A percentile compares a stretch with the other conserved stretches of the same genome.
Evolutionary conservation across 2,113 vertebrate species (phyloP).

Genomic region (Tursiops truncatus): DNA sequence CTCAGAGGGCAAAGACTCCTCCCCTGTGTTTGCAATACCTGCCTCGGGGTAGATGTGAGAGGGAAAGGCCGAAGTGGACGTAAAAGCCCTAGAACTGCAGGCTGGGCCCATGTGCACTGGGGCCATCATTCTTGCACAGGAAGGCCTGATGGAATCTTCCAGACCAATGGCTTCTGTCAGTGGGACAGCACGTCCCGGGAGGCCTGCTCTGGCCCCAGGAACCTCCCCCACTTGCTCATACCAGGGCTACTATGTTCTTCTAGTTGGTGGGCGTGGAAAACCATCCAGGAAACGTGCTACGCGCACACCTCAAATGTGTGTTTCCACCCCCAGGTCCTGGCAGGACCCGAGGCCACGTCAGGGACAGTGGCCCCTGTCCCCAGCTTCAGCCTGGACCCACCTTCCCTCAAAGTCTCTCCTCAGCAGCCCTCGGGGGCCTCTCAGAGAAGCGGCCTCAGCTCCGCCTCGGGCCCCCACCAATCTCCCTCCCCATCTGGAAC

Average conservation of each 20-base stretch:
- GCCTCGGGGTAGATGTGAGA: background rate
- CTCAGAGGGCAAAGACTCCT: background rate
- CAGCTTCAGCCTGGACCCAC: background rate
- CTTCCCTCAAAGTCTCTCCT: background rate
- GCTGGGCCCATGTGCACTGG: rapidly evolving
- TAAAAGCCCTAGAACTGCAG: background rate
- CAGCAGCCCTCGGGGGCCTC: background rate
- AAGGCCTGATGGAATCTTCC: background rate
- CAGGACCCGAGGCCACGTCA: rapidly evolving
- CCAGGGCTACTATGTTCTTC: background rate
- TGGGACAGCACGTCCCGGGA: background rate
- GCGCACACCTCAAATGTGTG: background rate
- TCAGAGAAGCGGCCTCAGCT: background rate
- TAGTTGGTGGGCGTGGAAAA: background rate
- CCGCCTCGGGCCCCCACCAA: background rate
- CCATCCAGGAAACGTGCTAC: background rate
- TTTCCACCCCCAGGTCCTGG: background rate
- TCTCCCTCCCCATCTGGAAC: background rate
- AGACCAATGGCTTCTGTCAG: background rate
- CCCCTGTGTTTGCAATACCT: background rate
- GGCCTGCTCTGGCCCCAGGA: background rate
- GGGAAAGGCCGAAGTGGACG: too few species aligned
- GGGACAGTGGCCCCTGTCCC: background rate
- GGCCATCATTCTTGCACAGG: background rate
- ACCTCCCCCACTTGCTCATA: background rate